Base-by-base conservation (phyloP, 2,113 vertebrate genomes). In the Campylomormyrus tamandua region DNA sequence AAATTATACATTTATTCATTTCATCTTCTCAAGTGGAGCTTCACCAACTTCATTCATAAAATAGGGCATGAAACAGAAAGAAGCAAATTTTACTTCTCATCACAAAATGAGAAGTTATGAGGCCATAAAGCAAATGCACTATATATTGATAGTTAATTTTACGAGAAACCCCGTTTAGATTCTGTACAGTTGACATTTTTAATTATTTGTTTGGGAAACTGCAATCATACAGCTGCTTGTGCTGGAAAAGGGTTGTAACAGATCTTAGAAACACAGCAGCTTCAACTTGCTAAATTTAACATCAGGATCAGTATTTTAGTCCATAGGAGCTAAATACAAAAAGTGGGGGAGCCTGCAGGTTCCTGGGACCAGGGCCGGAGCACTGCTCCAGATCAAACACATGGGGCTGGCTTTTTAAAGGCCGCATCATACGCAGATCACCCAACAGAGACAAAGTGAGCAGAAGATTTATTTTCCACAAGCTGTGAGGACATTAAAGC, bases 1-100 rank as follows among this genome's bases (percentile, higher is more conserved):
- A 49, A 53, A 53, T 80, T 80, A 80, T 24, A 49, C 45, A 50
- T 86, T 86, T 86, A 49, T 85, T 48, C 46, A 85, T 85, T 85
- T 85, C 9, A 13, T 50, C n/a, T 86, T 86, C 11, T 50, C 83
- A 46, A 85, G 15, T 39, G 2, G 48, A 48, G 45, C 15, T 8
- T 84, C 19, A 46, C 27, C 39, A 49, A 49, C 21, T 85, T 85
- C 10, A 9, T 70, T 70, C 62, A 85, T n/a, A 85, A 85, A 49
- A 24, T 1, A 49, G 83, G 9, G n/a, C 15, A 83, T 1, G 8
- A 46, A 83, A 35, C 70, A 15, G 10, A 80, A 80, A 80, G 5
- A 19, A 42, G 62, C 62, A n/a, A 31, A 70, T 70, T 31, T 11
- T 31, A 70, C 62, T 70, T 56, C 62, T 21, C 62, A 1, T 13